These are phyloP conservation scores for Noctilio leporinus DNA, from an alignment of 2,113 vertebrate genomes.

Conservation along the genomic window DNA sequence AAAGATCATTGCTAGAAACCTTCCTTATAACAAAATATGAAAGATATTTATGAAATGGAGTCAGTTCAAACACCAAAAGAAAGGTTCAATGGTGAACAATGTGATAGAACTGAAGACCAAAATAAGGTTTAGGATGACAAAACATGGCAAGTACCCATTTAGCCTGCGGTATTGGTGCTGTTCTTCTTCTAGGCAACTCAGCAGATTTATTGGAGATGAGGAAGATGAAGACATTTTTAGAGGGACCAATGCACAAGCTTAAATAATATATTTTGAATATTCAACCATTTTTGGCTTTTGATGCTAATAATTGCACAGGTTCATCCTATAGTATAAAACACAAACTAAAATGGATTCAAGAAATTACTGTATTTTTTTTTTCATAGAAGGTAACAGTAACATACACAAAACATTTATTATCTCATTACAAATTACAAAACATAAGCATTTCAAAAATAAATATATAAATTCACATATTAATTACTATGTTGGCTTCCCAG, in stretches of 20 bases:
- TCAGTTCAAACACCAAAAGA: background rate
- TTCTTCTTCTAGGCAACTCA: background rate
- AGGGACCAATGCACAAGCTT: background rate
- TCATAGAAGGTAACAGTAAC: background rate
- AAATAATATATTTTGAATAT: background rate
- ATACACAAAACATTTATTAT: background rate
- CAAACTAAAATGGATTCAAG: background rate
- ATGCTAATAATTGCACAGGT: background rate
- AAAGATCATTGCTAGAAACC: background rate
- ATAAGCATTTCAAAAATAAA: background rate
- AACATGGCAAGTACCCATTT: fast-evolving
- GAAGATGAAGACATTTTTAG: background rate
- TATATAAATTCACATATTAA: background rate
- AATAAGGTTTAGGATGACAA: background rate
- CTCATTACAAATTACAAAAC: background rate
- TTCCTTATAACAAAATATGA: background rate
- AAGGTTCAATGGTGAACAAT: background rate
- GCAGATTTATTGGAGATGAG: background rate
- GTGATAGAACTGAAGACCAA: background rate
- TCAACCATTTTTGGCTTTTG: background rate
- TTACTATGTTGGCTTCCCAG: background rate
- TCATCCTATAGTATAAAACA: background rate
- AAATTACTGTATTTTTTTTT: background rate
- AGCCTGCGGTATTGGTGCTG: fast-evolving
- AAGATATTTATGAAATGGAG: background rate